A percentile compares a stretch with the other conserved stretches of the same genome.
Conservation (phyloP, 2,888 invertebrate genomes). For the Patella depressa region DNA sequence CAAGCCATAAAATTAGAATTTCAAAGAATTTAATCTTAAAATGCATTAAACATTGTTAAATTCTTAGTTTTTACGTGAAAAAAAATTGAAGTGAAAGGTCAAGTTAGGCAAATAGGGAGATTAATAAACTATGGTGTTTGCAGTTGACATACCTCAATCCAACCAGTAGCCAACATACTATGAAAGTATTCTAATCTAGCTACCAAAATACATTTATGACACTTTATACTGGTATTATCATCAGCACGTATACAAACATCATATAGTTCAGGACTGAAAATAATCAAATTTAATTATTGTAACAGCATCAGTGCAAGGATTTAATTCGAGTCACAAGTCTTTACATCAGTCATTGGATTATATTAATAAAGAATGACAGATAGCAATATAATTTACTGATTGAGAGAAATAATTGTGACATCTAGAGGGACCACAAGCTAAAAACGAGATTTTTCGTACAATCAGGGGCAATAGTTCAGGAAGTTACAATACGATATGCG, state of each 20-base stretch:
- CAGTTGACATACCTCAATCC: conserved; percentile 78
- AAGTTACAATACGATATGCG: too few species aligned
- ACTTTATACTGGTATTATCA: conserved; percentile 72
- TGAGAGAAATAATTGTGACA: too few species aligned
- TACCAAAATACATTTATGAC: conserved; percentile 86
- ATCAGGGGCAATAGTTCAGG: too few species aligned
- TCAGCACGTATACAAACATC: conserved; percentile 78
- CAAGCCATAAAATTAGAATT: too few species aligned
- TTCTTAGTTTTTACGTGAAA: too few species aligned
- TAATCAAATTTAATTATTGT: conserved; percentile 3
- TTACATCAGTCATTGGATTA: not conserved
- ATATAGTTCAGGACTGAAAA: conserved; percentile 72
- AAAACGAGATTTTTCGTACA: too few species aligned
- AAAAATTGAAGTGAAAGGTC: too few species aligned
- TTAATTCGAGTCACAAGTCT: not conserved
- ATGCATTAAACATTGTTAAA: too few species aligned
- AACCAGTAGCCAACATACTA: conserved; percentile 85
- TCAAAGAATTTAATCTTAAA: too few species aligned
- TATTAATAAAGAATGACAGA: not conserved
- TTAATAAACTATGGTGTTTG: too few species aligned
- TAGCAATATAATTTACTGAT: not conserved
- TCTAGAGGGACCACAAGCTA: too few species aligned
- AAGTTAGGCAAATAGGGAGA: too few species aligned
- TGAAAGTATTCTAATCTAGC: conserved; percentile 88
- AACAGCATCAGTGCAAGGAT: not conserved